Evolutionary conservation across 2,113 vertebrate genomes (phyloP).

Genomic region (Orthonyx spaldingii): DNA sequence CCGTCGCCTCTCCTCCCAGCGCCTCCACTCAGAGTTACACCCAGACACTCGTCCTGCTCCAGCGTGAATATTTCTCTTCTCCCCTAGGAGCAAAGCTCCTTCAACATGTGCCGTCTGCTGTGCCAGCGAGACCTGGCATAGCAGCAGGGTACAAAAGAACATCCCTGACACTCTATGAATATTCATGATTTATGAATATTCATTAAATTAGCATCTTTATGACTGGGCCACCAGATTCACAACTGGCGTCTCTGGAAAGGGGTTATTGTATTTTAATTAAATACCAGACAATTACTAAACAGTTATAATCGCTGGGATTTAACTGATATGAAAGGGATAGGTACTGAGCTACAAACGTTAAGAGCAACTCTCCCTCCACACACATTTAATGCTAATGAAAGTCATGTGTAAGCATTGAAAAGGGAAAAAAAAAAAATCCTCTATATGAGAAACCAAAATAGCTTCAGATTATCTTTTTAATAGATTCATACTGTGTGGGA

Average conservation of each 20-base stretch:
- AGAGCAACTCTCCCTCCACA: slow-evolving; percentile 29
- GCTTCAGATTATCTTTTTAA: slow-evolving; percentile 72
- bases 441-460: slow-evolving; percentile 68
- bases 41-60: slow-evolving; percentile 41
- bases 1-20: neutral
- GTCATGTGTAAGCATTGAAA: slow-evolving; percentile 64
- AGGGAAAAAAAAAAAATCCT: neutral
- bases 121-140: slow-evolving; percentile 71
- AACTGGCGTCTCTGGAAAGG: slow-evolving; percentile 70
- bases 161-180: slow-evolving; percentile 68
- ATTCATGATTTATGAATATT: slow-evolving; percentile 74
- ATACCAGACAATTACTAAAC: slow-evolving; percentile 70
- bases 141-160: slow-evolving; percentile 73
- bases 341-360: slow-evolving; percentile 47
- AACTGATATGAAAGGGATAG: slow-evolving; percentile 57
- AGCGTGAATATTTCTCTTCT: slow-evolving; percentile 49
- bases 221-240: slow-evolving; percentile 72
- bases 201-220: slow-evolving; percentile 73
- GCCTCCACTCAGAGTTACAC: neutral
- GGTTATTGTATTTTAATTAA: slow-evolving; percentile 74
- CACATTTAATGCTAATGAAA: slow-evolving; percentile 70
- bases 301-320: slow-evolving; percentile 64
- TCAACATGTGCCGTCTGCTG: slow-evolving; percentile 72
- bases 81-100: slow-evolving; percentile 65
- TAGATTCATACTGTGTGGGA: slow-evolving; percentile 72